A percentile compares a stretch with the other conserved stretches of the same genome.
phyloP scores from a whole-genome alignment of 23 tunicate species.

The Halocynthia roretzi region DNA sequence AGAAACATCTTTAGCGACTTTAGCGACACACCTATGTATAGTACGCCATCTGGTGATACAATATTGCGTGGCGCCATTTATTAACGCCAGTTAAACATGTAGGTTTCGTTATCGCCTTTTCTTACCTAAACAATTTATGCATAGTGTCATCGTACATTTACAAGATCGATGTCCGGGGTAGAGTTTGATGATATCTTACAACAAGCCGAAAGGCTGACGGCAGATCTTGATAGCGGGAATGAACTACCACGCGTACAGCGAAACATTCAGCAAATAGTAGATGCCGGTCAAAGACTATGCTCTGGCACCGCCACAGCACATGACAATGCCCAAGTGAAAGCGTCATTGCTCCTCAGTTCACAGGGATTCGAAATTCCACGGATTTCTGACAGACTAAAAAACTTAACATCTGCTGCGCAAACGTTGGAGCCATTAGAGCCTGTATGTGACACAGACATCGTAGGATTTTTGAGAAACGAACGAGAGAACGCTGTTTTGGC shows the following conservation, averaged over 20 bases:
- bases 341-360: slow-evolving; percentile 79
- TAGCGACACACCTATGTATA: too few relatives aligned
- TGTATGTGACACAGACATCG: slow-evolving; percentile 84
- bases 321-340: slow-evolving; percentile 84
- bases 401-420: slow-evolving; percentile 51
- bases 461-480: slow-evolving; percentile 88
- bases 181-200: slow-evolving; percentile 90
- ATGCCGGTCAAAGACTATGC: slow-evolving; percentile 88
- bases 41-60: too few relatives aligned
- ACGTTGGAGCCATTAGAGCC: slow-evolving; percentile 63
- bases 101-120: too few relatives aligned
- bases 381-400: slow-evolving; percentile 79
- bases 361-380: slow-evolving; percentile 81
- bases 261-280: slow-evolving; percentile 77
- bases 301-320: slow-evolving; percentile 54
- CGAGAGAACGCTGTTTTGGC: slow-evolving; percentile 87
- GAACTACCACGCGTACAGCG: slow-evolving; percentile 95
- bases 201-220: slow-evolving; percentile 78
- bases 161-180: slow-evolving; percentile 38
- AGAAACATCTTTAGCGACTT: too few relatives aligned
- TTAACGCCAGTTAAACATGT: too few relatives aligned
- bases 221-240: slow-evolving; percentile 70
- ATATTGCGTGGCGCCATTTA: too few relatives aligned
- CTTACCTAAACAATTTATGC: too few relatives aligned
- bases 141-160: too few relatives aligned